Evolutionary conservation across 2,888 invertebrate genomes (phyloP).

Genomic region (Caenorhabditis imperialis): DNA sequence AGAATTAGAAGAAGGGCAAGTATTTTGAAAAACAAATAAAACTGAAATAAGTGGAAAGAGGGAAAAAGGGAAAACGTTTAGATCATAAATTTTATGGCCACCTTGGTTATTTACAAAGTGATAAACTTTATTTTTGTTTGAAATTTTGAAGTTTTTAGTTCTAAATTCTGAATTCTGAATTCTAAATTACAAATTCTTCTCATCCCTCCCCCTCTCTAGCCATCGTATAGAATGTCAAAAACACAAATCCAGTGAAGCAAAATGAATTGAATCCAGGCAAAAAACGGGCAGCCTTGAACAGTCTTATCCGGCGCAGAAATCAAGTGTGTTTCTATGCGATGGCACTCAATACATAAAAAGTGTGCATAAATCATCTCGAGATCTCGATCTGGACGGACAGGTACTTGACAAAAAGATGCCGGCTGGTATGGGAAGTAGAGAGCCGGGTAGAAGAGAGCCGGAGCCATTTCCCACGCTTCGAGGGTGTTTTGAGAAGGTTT

Average conservation of each 20-base stretch:
- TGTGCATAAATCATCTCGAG: conserved; percentile 47
- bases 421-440: too few species aligned
- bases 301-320: too few species aligned
- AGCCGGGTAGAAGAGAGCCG: conserved; percentile 11
- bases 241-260: conserved; percentile 31
- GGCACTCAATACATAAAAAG: conserved; percentile 20
- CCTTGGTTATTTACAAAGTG: too few species aligned
- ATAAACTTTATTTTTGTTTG: too few species aligned
- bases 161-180: too few species aligned
- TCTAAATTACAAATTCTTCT: too few species aligned
- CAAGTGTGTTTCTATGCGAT: too few species aligned
- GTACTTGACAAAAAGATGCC: conserved; percentile 39
- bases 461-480: conserved; percentile 44
- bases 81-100: conserved; percentile 20
- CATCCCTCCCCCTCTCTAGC: too few species aligned
- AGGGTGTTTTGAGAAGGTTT: too few species aligned
- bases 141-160: background rate
- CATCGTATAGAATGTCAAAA: conserved; percentile 34
- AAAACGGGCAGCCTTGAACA: too few species aligned
- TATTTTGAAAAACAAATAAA: background rate
- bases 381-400: conserved; percentile 38
- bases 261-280: conserved; percentile 12
- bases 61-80: conserved; percentile 4
- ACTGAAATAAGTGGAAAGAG: background rate
- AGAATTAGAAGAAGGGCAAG: too few species aligned